Percentiles rank a stretch among this genome's conserved stretches.
Evolutionary conservation across 2,888 invertebrate species (phyloP).

Genomic region (Polyploca ridens): DNA sequence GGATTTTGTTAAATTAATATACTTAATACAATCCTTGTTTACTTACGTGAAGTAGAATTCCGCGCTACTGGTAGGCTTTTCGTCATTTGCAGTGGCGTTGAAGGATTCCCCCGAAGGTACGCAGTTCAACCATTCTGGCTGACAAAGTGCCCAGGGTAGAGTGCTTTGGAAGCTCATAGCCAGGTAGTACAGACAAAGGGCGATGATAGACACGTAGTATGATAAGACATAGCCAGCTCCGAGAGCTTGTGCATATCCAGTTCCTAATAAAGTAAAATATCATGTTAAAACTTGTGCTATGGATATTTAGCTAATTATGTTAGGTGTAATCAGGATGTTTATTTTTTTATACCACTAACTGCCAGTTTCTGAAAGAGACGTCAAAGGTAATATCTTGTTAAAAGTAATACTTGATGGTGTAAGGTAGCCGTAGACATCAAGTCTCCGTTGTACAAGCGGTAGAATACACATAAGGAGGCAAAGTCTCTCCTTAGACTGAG

Average conservation of each 20-base stretch:
- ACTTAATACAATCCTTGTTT: neutral
- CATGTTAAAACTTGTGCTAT: neutral
- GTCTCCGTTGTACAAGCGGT: too few relatives aligned
- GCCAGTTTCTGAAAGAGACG: too few relatives aligned
- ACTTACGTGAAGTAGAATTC: conserved; percentile 86
- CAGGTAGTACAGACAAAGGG: conserved; percentile 89
- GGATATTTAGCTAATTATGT: too few relatives aligned
- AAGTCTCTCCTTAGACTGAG: too few relatives aligned
- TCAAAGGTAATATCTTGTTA: too few relatives aligned
- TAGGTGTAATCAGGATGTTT: too few relatives aligned
- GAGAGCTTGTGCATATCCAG: conserved; percentile 88
- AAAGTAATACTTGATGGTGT: too few relatives aligned
- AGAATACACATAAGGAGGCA: too few relatives aligned
- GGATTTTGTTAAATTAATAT: neutral
- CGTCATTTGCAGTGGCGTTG: conserved; percentile 37
- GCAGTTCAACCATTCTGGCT: conserved; percentile 81
- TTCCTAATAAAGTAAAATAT: conserved; percentile 72
- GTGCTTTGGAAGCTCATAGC: conserved; percentile 87
- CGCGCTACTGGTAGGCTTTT: conserved; percentile 77
- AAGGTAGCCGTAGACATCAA: too few relatives aligned
- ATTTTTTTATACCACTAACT: too few relatives aligned
- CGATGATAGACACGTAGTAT: conserved; percentile 91
- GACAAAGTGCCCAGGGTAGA: conserved; percentile 90
- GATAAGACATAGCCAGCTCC: conserved; percentile 87
- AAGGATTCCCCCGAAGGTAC: conserved; percentile 66